Evolutionary conservation across 2,113 vertebrate genomes (phyloP), one percentile per base, ranked within the genome.

Genomic region (Marmota flaviventris): DNA sequence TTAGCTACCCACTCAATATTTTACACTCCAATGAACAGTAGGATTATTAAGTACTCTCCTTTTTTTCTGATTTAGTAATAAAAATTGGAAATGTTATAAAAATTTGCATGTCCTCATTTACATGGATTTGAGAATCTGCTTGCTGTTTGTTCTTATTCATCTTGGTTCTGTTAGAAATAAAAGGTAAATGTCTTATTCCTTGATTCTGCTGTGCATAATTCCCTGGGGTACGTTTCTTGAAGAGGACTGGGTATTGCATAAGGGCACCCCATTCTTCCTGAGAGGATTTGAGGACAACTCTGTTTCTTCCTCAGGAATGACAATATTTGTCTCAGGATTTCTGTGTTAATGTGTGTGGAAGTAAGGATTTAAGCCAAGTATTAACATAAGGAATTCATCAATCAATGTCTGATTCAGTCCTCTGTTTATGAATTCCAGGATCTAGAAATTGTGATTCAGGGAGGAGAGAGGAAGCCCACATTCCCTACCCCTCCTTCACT

Each of bases 21-120:
- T 88, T 87, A 75, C 14, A 67, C 42, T 69, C 51, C 34, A 94
- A 11, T 27, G 17, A 61, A 16, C 20, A 48, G 11, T 65, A 67
- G 45, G n/a, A 48, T 85, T 45, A 65, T 81, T 91, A 95, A 91
- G 32, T 20, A 76, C 3, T 56, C 13, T n/a, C 10, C 24, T 93
- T 63, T 89, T 89, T 39, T 13, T 90, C 94, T 78, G 61, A 53
- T 69, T 84, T 96, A 77, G 88, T 42, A 70, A 24, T 42, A 56
- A 88, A 77, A 22, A 78, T 0, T 4, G 39, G 42, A 67, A 75
- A 95, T 69, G 87, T 53, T 29, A 75, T 27, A 73, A 27, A 48
- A 90, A 48, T 90, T 63, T 87, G 39, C 45, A 69, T 39, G 8
- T n/a, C 56, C 13, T 89, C 89, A 20, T 78, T 69, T 73, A 42